Evolutionary conservation across 23 tunicate genomes (phyloP), one percentile per base, ranked within the genome.

Genomic region (Ciona savignyi): DNA sequence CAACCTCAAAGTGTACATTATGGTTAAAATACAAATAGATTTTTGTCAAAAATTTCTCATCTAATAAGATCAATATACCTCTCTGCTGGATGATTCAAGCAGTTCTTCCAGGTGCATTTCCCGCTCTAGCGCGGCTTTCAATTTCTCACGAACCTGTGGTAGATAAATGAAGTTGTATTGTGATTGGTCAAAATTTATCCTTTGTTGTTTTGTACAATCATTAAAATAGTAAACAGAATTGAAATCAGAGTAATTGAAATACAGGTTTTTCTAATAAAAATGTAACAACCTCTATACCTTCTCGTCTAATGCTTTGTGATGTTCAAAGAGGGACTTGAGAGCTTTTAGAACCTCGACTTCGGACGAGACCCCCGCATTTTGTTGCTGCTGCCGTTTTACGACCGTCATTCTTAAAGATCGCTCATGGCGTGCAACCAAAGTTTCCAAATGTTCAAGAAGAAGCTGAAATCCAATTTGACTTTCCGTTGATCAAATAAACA

Each of bases 341-440:
- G 98, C 98, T 73, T 93, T 93, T 66, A 93, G 70, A 25, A 93
- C 98, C 67, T 93, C 98, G n/a, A 93, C 98, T 74, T 93, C 98
- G 33, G 89, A 81, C 34, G 94, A 86, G 2, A 84, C 98, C 23
- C 98, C 92, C 25, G 85, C 76, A 66, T 77, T 92, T 62, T 85
- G 93, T 48, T 85, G 87, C 30, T 92, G 87, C 29, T 89, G 84
- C 23, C 87, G 76, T 65, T 85, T 92, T 6, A 92, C 87, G 1
- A 85, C 83, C 4, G 98, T 93, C 89, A 80, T 60, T 27, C 98
- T 83, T 20, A 93, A 51, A 0, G 98, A 87, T 4, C 98, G 82
- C 60, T 93, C 98, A 65, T 93, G 98, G 32, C 98, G 51, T 23
- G 93, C 81, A 3, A 93, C 98, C 65, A 93, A 70, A 3, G 84